phyloP scores from a whole-genome alignment of 2,888 invertebrate species.

The Pyrrhosoma nymphula region DNA sequence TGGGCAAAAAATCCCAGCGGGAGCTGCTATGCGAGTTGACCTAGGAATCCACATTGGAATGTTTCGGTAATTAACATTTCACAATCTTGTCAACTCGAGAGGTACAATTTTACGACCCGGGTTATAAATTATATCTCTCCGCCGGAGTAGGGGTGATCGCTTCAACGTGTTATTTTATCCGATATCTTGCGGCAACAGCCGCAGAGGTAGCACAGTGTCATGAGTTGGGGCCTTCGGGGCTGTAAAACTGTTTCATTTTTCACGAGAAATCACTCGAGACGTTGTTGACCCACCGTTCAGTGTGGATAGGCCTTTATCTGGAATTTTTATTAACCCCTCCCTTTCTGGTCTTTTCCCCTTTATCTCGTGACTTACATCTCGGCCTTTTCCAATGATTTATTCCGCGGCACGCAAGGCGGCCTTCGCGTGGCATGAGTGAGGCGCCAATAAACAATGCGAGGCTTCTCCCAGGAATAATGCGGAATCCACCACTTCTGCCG shows the following conservation, averaged over 20 bases:
- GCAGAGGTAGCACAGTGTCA: background rate
- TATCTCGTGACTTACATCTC: constrained; percentile 5
- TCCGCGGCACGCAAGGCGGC: background rate
- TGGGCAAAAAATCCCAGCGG: background rate
- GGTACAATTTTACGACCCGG: background rate
- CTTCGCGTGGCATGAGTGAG: background rate
- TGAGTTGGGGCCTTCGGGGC: background rate
- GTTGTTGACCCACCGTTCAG: background rate
- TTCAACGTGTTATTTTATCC: background rate
- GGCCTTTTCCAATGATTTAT: background rate
- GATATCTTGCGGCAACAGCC: constrained; percentile 3
- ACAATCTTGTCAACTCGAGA: background rate
- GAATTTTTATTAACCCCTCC: background rate
- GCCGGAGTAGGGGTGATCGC: background rate
- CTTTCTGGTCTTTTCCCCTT: background rate
- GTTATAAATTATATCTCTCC: background rate
- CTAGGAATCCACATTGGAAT: background rate
- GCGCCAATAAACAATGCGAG: background rate
- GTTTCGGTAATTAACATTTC: background rate
- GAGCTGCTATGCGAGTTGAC: background rate
- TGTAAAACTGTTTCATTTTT: constrained; percentile 4
- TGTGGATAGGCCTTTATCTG: background rate
- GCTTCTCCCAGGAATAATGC: background rate
- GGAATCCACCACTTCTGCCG: background rate
- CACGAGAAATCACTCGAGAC: background rate